Percentiles rank a stretch among this genome's conserved stretches.
Evolutionary conservation across 2,888 invertebrate species (phyloP).

Genomic region (Lasioglossum zephyrum): DNA sequence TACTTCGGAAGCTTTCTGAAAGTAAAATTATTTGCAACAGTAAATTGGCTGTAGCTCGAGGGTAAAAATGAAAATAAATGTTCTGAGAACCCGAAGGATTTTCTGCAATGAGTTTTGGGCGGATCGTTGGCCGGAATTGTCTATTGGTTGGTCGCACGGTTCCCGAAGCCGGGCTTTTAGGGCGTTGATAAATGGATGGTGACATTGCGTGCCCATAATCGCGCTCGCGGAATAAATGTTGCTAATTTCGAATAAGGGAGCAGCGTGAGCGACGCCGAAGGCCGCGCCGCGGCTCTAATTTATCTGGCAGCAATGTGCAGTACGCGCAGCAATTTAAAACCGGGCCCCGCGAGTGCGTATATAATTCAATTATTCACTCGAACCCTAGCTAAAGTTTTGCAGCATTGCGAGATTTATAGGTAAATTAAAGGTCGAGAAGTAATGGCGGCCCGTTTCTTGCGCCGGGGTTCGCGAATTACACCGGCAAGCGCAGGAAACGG

Average conservation of each 20-base stretch:
- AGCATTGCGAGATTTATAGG: constrained; percentile 44
- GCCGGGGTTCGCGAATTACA: constrained; percentile 53
- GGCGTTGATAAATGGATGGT: constrained; percentile 28
- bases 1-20: not conserved
- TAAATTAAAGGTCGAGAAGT: constrained; percentile 44
- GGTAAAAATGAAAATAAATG: not conserved
- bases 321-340: constrained; percentile 37
- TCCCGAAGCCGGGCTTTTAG: constrained; percentile 1
- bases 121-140: constrained; percentile 1
- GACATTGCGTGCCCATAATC: constrained; percentile 32
- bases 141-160: not conserved
- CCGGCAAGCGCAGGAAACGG: constrained; percentile 46
- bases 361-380: constrained; percentile 54
- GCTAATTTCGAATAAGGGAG: constrained; percentile 34
- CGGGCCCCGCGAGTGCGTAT: constrained; percentile 38
- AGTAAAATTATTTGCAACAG: not conserved
- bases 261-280: constrained; percentile 9
- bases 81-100: not conserved
- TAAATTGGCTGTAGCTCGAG: not conserved
- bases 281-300: constrained; percentile 37
- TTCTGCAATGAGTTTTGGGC: not conserved
- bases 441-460: constrained; percentile 38
- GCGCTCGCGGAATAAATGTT: constrained; percentile 28
- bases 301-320: constrained; percentile 37
- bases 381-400: constrained; percentile 40